These are phyloP conservation scores for Parauchenoglanis ngamensis DNA, from an alignment of 2,797 vertebrate genomes.

Conservation along the genomic window DNA sequence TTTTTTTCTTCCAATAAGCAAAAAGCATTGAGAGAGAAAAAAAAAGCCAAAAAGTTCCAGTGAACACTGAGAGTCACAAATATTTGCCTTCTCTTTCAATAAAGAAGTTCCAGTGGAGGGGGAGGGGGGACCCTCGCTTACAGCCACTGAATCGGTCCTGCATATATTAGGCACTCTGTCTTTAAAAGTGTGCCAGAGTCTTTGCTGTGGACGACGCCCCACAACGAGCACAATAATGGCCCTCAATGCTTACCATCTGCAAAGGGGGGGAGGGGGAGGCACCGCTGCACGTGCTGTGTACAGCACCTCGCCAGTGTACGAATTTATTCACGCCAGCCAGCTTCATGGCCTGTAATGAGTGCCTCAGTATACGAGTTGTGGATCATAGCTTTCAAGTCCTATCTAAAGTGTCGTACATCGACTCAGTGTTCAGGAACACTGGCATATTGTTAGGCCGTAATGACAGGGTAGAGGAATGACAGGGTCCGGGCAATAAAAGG, in stretches of 20 bases:
- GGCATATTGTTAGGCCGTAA: constrained; percentile 40
- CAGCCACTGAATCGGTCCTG: constrained; percentile 76
- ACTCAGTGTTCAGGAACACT: constrained; percentile 31
- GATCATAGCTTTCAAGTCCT: constrained; percentile 31
- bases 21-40: constrained; percentile 49
- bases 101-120: constrained; percentile 65
- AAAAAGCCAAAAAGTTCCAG: constrained; percentile 69
- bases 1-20: constrained; percentile 40
- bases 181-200: constrained; percentile 85
- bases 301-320: constrained; percentile 58
- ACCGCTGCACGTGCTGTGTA: constrained; percentile 73
- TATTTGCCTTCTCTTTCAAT: constrained; percentile 69
- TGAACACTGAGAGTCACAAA: constrained; percentile 67
- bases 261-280: constrained; percentile 54
- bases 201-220: constrained; percentile 78
- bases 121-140: constrained; percentile 65
- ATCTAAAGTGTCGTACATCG: constrained; percentile 13
- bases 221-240: constrained; percentile 79
- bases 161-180: constrained; percentile 80
- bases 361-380: constrained; percentile 22
- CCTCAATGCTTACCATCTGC: constrained; percentile 82
- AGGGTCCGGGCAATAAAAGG: constrained; percentile 17
- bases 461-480: constrained; percentile 38
- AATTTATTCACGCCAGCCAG: constrained; percentile 67
- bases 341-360: constrained; percentile 30